Evolutionary conservation across 2,888 invertebrate genomes (phyloP), one percentile per base, ranked within the genome.

Genomic region (Ernsta delagoae): DNA sequence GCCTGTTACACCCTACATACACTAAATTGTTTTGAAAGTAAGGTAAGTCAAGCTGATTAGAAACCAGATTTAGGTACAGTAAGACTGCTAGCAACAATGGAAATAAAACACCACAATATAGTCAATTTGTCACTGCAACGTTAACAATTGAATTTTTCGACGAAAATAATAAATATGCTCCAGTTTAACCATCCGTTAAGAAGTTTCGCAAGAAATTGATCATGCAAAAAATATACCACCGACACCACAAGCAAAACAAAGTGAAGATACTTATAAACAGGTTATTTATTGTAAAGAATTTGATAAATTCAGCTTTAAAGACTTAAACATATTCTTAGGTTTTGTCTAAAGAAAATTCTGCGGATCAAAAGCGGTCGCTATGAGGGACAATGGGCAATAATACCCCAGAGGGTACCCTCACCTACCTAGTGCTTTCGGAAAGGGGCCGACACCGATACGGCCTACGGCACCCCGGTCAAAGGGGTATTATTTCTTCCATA

Each of bases 401-500:
- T n/a, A n/a, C n/a, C n/a, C n/a, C n/a, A n/a, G n/a, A n/a, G n/a
- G n/a, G n/a, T n/a, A n/a, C n/a, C n/a, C n/a, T n/a, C n/a, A n/a
- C n/a, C n/a, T n/a, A n/a, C n/a, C n/a, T n/a, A n/a, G n/a, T n/a
- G n/a, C n/a, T n/a, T n/a, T n/a, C n/a, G n/a, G n/a, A n/a, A n/a
- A n/a, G n/a, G n/a, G n/a, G n/a, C n/a, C n/a, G n/a, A n/a, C n/a
- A n/a, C n/a, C n/a, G n/a, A n/a, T n/a, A n/a, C n/a, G n/a, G n/a
- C n/a, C n/a, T n/a, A n/a, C n/a, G n/a, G n/a, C n/a, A n/a, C n/a
- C n/a, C n/a, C n/a, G 2, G 24, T 59, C 9, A 59, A 62, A 59
- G 59, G 65, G 65, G 59, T 59, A 65, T 65, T 65, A 65, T 41
- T 65, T 59, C 59, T 65, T 65, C 50, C 41, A 41, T 1, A 65